phyloP scores from a whole-genome alignment of 2,888 invertebrate species.

The Drosophila atripex region DNA sequence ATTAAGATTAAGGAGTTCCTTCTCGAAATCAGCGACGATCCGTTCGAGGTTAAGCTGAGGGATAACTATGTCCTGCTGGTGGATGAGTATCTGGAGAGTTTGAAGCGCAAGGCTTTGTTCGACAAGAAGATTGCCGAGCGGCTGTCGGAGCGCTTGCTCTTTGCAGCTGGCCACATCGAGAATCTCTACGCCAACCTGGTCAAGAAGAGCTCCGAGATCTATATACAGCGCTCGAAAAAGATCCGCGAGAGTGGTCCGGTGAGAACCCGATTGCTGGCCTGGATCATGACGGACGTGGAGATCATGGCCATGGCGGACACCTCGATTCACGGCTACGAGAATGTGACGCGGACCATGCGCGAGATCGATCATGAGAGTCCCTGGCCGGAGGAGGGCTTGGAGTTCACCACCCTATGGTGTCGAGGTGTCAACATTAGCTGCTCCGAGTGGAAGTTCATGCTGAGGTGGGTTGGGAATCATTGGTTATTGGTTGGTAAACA shows the following conservation, averaged over 20 bases:
- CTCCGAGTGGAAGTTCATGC: conserved; percentile 92
- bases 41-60: conserved; percentile 97
- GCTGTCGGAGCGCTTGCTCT: conserved; percentile 91
- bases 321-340: conserved; percentile 91
- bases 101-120: conserved; percentile 94
- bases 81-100: conserved; percentile 97
- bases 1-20: conserved; percentile 95
- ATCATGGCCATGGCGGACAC: conserved; percentile 93
- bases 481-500: too few relatives aligned
- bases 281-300: conserved; percentile 89
- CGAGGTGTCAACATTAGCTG: conserved; percentile 92
- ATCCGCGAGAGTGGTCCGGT: conserved; percentile 86
- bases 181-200: conserved; percentile 94
- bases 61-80: conserved; percentile 97
- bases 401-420: conserved; percentile 97
- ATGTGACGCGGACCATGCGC: conserved; percentile 89
- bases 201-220: conserved; percentile 97
- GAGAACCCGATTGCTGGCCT: conserved; percentile 92
- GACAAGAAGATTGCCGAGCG: conserved; percentile 94
- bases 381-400: conserved; percentile 94
- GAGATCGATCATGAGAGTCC: conserved; percentile 95
- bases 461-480: conserved; percentile 84
- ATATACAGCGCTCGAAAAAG: conserved; percentile 93
- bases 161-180: conserved; percentile 93
- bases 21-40: conserved; percentile 98